phyloP scores from a whole-genome alignment of 2,888 invertebrate species.

The Eugnorisma glareosa region DNA sequence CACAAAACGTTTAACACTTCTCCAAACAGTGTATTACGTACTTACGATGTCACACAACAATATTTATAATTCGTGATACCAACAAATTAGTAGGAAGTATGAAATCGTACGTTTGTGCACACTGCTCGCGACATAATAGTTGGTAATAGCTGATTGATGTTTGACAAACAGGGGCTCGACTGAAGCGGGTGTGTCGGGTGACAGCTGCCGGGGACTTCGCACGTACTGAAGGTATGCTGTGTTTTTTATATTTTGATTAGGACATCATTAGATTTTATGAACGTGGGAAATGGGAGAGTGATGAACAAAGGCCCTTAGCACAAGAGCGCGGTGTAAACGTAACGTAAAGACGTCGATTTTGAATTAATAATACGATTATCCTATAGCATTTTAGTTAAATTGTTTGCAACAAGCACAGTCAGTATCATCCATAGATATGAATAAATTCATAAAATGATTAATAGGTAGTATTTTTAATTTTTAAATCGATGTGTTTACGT shows the following conservation, averaged over 20 bases:
- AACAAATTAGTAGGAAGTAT: slow-evolving; percentile 51
- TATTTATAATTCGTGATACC: slow-evolving; percentile 42
- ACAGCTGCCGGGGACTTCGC: slow-evolving; percentile 63
- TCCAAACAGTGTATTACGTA: slow-evolving; percentile 15
- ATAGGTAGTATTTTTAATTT: no score
- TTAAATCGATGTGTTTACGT: no score
- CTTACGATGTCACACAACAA: slow-evolving; percentile 16
- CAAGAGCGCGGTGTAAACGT: background rate
- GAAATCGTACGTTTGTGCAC: slow-evolving; percentile 45
- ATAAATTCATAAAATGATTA: no score
- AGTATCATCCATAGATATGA: no score
- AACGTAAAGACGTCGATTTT: background rate
- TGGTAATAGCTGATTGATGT: slow-evolving; percentile 65
- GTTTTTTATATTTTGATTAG: slow-evolving; percentile 13
- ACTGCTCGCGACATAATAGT: slow-evolving; percentile 61
- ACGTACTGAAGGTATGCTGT: slow-evolving; percentile 61
- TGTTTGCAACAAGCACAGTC: no score
- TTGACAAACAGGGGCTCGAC: slow-evolving; percentile 73
- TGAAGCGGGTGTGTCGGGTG: slow-evolving; percentile 67
- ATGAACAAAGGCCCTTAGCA: no score
- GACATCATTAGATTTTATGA: background rate
- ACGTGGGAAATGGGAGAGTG: slow-evolving; percentile 6
- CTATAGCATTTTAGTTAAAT: no score
- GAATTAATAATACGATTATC: background rate
- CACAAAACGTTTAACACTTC: background rate